phyloP scores from a whole-genome alignment of 2,113 vertebrate species.

The Sylvilagus bachmani region DNA sequence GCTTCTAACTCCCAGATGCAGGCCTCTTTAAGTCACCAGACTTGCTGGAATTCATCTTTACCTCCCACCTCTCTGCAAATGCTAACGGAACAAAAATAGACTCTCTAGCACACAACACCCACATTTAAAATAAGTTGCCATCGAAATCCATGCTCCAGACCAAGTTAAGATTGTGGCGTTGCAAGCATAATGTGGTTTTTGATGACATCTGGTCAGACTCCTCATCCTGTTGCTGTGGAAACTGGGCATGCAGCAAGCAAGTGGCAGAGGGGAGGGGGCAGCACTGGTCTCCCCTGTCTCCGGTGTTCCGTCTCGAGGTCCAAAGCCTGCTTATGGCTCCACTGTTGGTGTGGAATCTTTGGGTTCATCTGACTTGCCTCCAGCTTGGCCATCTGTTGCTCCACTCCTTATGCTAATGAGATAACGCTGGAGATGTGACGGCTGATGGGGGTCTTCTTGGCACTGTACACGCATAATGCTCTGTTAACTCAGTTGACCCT shows the following conservation, averaged over 20 bases:
- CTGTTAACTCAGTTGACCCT: slow-evolving; percentile 75
- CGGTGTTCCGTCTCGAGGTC: not conserved
- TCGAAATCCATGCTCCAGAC: not conserved
- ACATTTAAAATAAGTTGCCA: slow-evolving; percentile 31
- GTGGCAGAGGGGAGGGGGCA: slow-evolving; percentile 20
- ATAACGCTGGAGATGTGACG: slow-evolving; percentile 55
- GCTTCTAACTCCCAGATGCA: not conserved
- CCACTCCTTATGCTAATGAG: slow-evolving; percentile 71
- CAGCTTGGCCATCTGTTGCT: slow-evolving; percentile 66
- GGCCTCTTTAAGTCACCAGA: slow-evolving; percentile 27
- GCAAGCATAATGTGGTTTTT: not conserved
- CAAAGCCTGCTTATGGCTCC: not conserved
- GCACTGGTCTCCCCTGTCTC: not conserved
- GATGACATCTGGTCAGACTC: not conserved
- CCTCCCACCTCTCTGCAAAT: slow-evolving; percentile 38
- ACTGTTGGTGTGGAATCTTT: slow-evolving; percentile 23
- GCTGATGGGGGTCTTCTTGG: slow-evolving; percentile 59
- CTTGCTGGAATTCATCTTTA: slow-evolving; percentile 48
- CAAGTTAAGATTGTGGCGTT: not conserved
- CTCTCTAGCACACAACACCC: not conserved
- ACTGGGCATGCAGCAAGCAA: not conserved
- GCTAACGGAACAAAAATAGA: slow-evolving; percentile 57
- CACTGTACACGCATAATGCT: slow-evolving; percentile 61
- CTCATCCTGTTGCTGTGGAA: not conserved
- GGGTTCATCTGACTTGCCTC: slow-evolving; percentile 34